Percentiles rank a stretch among this genome's conserved stretches.
phyloP scores from a whole-genome alignment of 2,113 vertebrate species.

The Nycticebus coucang region DNA sequence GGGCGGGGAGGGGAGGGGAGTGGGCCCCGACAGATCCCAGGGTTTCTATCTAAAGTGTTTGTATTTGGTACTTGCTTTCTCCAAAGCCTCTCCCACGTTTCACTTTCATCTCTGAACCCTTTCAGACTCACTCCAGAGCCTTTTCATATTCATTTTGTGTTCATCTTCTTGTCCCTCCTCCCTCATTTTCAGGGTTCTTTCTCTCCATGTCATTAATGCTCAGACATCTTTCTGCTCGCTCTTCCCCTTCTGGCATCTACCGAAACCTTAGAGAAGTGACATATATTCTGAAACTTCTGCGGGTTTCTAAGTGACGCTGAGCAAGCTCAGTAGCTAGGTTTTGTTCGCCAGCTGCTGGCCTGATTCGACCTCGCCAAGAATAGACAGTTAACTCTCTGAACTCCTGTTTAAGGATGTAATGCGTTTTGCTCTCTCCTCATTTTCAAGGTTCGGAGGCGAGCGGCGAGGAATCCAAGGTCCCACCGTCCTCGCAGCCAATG shows the following conservation, averaged over 20 bases:
- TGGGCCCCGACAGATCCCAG: background rate
- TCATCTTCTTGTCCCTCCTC: background rate
- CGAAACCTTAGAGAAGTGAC: slow-evolving; percentile 29
- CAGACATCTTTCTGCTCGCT: background rate
- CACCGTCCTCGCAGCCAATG: slow-evolving; percentile 73
- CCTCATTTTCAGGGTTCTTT: background rate
- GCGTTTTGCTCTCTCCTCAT: slow-evolving; percentile 45
- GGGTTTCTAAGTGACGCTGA: slow-evolving; percentile 56
- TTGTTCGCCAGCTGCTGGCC: slow-evolving; percentile 60
- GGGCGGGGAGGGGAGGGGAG: no score
- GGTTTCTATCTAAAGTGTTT: background rate
- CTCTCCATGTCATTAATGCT: background rate
- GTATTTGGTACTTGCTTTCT: background rate
- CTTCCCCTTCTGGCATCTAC: background rate
- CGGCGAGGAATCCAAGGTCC: slow-evolving; percentile 49
- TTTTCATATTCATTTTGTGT: background rate
- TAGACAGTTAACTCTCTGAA: slow-evolving; percentile 71
- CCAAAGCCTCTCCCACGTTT: background rate
- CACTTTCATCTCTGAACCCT: background rate
- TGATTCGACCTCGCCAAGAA: slow-evolving; percentile 73
- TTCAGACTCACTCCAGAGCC: background rate
- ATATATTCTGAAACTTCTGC: slow-evolving; percentile 64
- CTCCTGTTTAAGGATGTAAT: slow-evolving; percentile 59
- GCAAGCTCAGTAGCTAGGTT: slow-evolving; percentile 75
- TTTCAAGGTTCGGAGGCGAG: slow-evolving; percentile 59